Percentiles rank a stretch among this genome's conserved stretches.
Conservation (phyloP, 2,113 vertebrate genomes). For the Eolophus roseicapilla region DNA sequence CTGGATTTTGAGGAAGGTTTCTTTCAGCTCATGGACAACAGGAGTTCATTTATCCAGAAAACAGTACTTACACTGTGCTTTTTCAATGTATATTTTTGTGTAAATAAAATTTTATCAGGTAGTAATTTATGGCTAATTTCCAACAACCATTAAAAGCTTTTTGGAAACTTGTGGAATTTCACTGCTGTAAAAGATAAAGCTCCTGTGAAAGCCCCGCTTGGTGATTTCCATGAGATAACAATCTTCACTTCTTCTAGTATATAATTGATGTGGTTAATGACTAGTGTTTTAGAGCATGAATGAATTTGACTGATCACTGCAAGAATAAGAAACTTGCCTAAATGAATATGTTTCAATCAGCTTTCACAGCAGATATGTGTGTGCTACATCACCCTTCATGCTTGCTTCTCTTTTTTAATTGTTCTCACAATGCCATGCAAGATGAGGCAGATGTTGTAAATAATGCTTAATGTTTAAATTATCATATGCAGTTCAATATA, state of each 20-base stretch:
- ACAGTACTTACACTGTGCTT: background rate
- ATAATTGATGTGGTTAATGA: background rate
- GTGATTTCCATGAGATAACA: background rate
- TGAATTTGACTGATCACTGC: conserved; percentile 2
- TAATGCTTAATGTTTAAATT: background rate
- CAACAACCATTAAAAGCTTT: background rate
- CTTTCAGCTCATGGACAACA: background rate
- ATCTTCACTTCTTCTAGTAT: background rate
- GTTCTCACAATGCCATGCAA: background rate
- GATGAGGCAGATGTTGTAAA: background rate
- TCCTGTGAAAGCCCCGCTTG: background rate
- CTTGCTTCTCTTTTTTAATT: background rate
- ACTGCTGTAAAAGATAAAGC: background rate
- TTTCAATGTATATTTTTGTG: background rate
- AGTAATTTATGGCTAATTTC: background rate
- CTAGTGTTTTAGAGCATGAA: background rate
- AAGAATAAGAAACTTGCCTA: conserved; percentile 2
- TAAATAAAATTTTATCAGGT: background rate
- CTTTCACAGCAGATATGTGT: background rate
- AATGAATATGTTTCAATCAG: background rate
- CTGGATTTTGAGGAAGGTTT: background rate
- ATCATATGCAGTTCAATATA: background rate
- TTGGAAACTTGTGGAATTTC: background rate
- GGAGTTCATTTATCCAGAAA: background rate
- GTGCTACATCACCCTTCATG: background rate